Evolutionary conservation across 2,888 invertebrate genomes (phyloP), one percentile per base, ranked within the genome.

Genomic region (Koerneria pararmatus): DNA sequence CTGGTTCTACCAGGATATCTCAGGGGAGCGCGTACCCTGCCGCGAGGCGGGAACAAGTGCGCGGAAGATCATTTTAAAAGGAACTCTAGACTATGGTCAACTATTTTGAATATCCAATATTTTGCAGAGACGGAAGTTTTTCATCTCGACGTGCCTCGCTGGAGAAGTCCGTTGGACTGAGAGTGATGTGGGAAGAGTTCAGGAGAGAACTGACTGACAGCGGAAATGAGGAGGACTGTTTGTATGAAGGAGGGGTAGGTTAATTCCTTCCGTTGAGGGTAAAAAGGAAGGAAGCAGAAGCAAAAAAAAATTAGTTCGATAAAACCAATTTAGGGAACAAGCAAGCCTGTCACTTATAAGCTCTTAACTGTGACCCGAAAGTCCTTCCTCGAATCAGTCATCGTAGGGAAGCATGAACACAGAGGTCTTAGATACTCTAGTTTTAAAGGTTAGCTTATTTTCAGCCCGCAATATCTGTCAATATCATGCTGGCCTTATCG

Each of bases 401-500:
- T n/a, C n/a, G n/a, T n/a, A n/a, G n/a, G 59, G 46, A 31, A 29
- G 37, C 29, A 6, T n/a, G 29, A 6, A 11, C 22, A 51, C 6
- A 22, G 8, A n/a, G 22, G 51, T 8, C 6, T 11, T 15, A 29
- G 22, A 19, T 34, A 57, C 32, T 32, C 4, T 57, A 4, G n/a
- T 54, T 15, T 6, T 60, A 1, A 4, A 31, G 3, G 2, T 6
- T 27, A 2, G 49, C 57, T 51, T 29, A 29, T 31, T 68, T 72
- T 53, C 64, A 77, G 66, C 77, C 74, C 0, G 69, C 74, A 0
- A 67, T 78, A 11, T 67, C 61, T 41, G 72, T 75, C 8, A 74
- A 78, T 31, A 72, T 79, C 24, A 66, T 78, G 57, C 70, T 69
- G 34, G 74, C 78, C 0, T 31, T 79, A 0, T 74, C 78, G 6